Evolutionary conservation across 2,888 invertebrate genomes (phyloP).

Genomic region (Diogma glabrata): DNA sequence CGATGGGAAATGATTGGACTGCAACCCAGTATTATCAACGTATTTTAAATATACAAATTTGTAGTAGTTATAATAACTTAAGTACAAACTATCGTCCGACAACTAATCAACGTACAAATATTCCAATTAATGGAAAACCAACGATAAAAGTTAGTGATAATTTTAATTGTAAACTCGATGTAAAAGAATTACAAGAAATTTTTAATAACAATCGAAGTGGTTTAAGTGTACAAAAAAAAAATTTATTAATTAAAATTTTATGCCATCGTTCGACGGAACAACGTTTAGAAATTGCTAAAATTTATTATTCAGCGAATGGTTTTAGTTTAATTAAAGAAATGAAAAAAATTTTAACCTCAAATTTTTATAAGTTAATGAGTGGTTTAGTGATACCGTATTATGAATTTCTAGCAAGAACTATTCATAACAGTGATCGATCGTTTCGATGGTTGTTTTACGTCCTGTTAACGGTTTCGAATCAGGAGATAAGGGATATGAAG

Average conservation of each 20-base stretch:
- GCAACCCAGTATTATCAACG: too few relatives aligned
- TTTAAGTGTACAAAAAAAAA: background rate
- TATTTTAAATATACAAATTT: too few relatives aligned
- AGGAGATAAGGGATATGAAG: background rate
- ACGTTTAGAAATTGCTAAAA: slow-evolving; percentile 1
- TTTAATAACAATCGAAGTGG: too few relatives aligned
- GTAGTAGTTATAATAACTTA: too few relatives aligned
- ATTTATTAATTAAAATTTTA: background rate
- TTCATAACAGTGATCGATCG: slow-evolving; percentile 5
- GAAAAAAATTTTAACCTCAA: slow-evolving; percentile 5
- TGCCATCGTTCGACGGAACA: background rate
- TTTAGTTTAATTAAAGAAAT: background rate
- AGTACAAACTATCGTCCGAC: too few relatives aligned
- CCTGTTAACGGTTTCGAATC: background rate
- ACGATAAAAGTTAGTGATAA: background rate
- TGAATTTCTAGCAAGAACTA: slow-evolving; percentile 3
- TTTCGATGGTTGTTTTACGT: slow-evolving; percentile 3
- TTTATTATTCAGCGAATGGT: slow-evolving; percentile 1
- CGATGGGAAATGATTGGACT: too few relatives aligned
- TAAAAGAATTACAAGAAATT: slow-evolving; percentile 2
- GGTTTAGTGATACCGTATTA: slow-evolving; percentile 2
- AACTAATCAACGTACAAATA: too few relatives aligned
- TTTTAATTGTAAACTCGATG: slow-evolving; percentile 4
- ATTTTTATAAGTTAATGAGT: slow-evolving; percentile 8
- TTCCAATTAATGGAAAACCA: too few relatives aligned